Percentiles rank a stretch among this genome's conserved stretches.
Evolutionary conservation across 2,888 invertebrate genomes (phyloP).

Genomic region (Drosophila dives): DNA sequence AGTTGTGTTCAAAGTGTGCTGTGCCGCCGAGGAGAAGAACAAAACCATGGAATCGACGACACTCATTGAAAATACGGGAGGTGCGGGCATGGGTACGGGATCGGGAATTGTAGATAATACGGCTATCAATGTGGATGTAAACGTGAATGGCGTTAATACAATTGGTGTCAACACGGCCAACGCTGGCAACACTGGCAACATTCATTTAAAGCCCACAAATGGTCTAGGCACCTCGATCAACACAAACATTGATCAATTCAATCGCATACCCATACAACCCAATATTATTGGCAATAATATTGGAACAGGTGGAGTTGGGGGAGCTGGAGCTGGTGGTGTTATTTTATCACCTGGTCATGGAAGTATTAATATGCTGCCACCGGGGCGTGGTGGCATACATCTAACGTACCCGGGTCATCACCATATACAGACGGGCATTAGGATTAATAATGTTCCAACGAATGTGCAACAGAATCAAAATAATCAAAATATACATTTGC

Average conservation of each 20-base stretch:
- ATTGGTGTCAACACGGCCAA: slow-evolving; percentile 79
- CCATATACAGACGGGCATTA: slow-evolving; percentile 82
- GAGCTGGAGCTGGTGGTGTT: slow-evolving; percentile 62
- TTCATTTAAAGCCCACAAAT: slow-evolving; percentile 68
- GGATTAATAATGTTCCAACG: slow-evolving; percentile 84
- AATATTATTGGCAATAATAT: slow-evolving; percentile 78
- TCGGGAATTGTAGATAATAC: slow-evolving; percentile 53
- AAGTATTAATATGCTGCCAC: slow-evolving; percentile 79
- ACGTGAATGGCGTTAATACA: slow-evolving; percentile 74
- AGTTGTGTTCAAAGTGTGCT: slow-evolving; percentile 97
- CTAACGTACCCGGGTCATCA: slow-evolving; percentile 74
- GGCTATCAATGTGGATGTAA: slow-evolving; percentile 52
- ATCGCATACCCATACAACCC: slow-evolving; percentile 83
- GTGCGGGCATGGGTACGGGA: slow-evolving; percentile 30
- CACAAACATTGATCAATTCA: slow-evolving; percentile 84
- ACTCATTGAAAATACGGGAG: slow-evolving; percentile 44
- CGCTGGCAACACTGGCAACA: slow-evolving; percentile 41
- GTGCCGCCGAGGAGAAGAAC: slow-evolving; percentile 89
- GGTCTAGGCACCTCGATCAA: slow-evolving; percentile 82
- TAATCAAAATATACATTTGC: slow-evolving; percentile 38
- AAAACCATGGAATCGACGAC: slow-evolving; percentile 83
- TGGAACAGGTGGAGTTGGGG: slow-evolving; percentile 50
- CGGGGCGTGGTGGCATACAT: slow-evolving; percentile 69
- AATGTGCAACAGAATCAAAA: slow-evolving; percentile 71
- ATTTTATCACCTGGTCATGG: slow-evolving; percentile 75